Evolutionary conservation across 2,888 invertebrate species (phyloP).

Genomic region (Lasioglossum vierecki): DNA sequence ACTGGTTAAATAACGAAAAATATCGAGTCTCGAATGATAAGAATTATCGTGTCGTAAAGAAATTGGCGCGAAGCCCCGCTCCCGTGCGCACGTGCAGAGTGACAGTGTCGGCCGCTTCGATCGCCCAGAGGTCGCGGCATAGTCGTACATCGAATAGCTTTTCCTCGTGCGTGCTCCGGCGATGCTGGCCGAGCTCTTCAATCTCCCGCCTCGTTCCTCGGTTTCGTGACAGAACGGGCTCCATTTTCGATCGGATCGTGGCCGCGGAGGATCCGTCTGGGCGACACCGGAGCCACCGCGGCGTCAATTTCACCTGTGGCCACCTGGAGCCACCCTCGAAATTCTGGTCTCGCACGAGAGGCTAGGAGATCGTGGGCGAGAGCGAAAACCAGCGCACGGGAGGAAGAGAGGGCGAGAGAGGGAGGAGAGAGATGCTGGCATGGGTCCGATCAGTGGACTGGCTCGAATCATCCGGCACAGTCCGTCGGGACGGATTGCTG

Average conservation of each 20-base stretch:
- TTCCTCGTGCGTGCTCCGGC: conserved; percentile 62
- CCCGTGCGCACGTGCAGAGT: conserved; percentile 64
- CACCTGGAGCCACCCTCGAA: background rate
- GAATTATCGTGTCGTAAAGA: conserved; percentile 43
- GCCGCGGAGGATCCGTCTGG: background rate
- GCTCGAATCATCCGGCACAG: conserved; percentile 29
- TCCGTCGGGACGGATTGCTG: background rate
- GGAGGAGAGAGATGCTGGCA: conserved; percentile 20
- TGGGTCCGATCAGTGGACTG: conserved; percentile 27
- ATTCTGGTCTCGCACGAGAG: background rate
- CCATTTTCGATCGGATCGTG: background rate
- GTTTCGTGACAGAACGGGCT: conserved; percentile 57
- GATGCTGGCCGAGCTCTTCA: conserved; percentile 53
- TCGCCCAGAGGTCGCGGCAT: conserved; percentile 66
- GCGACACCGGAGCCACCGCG: background rate
- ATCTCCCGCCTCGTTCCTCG: conserved; percentile 27
- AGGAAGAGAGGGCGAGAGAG: background rate
- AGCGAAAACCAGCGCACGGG: background rate
- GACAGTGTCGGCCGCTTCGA: conserved; percentile 68
- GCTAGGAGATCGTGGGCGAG: background rate
- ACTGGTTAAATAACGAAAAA: background rate
- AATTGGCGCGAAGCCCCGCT: conserved; percentile 64
- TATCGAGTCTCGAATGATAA: background rate
- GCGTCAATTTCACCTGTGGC: background rate
- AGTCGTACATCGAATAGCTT: conserved; percentile 53